phyloP scores from a whole-genome alignment of 2,113 vertebrate species.

The Burhinus oedicnemus region DNA sequence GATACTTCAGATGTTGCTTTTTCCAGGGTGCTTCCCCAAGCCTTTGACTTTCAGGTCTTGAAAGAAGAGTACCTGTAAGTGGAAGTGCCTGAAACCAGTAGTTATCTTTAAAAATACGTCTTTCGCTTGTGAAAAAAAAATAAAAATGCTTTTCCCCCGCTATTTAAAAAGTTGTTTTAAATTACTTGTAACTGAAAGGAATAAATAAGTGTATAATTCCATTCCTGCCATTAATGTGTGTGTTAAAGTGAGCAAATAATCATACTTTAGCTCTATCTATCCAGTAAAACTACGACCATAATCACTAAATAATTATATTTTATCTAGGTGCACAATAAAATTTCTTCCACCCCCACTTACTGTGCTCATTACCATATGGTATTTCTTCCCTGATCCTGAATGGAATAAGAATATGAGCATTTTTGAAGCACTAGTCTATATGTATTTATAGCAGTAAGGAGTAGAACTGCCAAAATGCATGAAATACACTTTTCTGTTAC shows the following conservation, averaged over 20 bases:
- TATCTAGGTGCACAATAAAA: background rate
- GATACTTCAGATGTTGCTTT: background rate
- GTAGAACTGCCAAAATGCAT: slow-evolving; percentile 23
- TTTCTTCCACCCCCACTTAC: background rate
- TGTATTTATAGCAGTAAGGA: slow-evolving; percentile 26
- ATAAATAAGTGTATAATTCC: background rate
- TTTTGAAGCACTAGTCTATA: background rate
- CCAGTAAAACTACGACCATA: background rate
- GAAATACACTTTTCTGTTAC: background rate
- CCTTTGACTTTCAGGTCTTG: background rate
- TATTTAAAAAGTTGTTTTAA: background rate
- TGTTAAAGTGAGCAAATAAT: background rate
- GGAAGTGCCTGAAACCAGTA: background rate
- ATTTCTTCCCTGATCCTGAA: background rate
- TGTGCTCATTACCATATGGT: background rate
- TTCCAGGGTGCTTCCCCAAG: background rate
- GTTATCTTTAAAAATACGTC: background rate
- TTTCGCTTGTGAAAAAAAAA: slow-evolving; percentile 1
- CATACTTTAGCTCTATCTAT: background rate
- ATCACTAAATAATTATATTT: slow-evolving; percentile 27
- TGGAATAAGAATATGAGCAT: background rate
- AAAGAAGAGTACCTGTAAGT: background rate
- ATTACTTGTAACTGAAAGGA: slow-evolving; percentile 1
- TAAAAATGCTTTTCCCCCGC: background rate
- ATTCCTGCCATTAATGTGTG: background rate